Evolutionary conservation across 2,113 vertebrate genomes (phyloP).

Genomic region (Tamias sibiricus): DNA sequence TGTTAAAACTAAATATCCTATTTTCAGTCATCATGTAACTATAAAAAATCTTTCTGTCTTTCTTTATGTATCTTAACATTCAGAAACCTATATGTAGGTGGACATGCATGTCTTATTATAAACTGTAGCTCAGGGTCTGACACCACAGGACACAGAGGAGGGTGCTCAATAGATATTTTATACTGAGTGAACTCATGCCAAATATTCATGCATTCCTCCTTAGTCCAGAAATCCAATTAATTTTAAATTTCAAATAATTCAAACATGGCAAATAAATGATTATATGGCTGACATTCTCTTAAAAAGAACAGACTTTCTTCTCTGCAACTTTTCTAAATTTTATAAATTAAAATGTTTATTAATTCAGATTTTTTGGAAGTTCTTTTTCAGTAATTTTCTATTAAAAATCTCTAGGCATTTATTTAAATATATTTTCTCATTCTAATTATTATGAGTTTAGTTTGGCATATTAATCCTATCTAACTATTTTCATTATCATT

Average conservation of each 20-base stretch:
- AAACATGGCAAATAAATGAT: not conserved
- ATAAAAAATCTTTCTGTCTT: not conserved
- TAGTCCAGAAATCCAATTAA: not conserved
- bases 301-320: not conserved
- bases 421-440: not conserved
- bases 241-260: constrained; percentile 14
- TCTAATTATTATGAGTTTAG: not conserved
- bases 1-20: not conserved
- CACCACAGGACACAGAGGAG: not conserved
- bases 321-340: not conserved
- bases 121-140: not conserved
- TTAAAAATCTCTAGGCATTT: not conserved
- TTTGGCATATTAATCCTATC: not conserved
- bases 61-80: not conserved
- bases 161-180: not conserved
- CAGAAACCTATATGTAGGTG: not conserved
- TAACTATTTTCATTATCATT: not conserved
- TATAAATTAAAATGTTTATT: not conserved
- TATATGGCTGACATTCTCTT: not conserved
- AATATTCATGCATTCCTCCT: not conserved
- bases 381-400: not conserved
- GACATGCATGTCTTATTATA: not conserved
- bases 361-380: constrained; percentile 3
- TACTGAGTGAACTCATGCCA: not conserved
- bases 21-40: not conserved